A percentile compares a stretch with the other conserved stretches of the same genome.
phyloP scores from a whole-genome alignment of 2,888 invertebrate species.

The Hedychridium roseum region DNA sequence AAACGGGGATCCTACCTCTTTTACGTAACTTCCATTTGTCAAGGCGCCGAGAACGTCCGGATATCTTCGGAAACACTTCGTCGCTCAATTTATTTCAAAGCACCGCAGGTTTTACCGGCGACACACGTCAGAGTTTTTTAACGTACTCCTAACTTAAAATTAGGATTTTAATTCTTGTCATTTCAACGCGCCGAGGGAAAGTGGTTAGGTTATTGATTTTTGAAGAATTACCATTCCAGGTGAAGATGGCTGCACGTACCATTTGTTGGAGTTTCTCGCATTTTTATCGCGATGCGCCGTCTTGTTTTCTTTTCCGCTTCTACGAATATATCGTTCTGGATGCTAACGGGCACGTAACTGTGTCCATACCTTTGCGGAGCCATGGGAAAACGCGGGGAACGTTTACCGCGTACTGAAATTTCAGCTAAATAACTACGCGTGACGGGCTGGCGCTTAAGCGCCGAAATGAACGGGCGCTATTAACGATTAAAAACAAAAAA shows the following conservation, averaged over 20 bases:
- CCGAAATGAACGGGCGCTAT: slow-evolving; percentile 61
- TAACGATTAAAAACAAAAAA: slow-evolving; percentile 57
- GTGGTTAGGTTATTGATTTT: not conserved
- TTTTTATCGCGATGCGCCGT: not conserved
- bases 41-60: too few species aligned
- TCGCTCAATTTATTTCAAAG: too few species aligned
- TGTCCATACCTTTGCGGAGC: slow-evolving; percentile 12
- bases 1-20: slow-evolving; percentile 20
- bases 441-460: slow-evolving; percentile 55
- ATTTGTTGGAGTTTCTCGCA: not conserved
- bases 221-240: not conserved
- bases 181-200: too few species aligned
- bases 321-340: too few species aligned
- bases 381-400: slow-evolving; percentile 23
- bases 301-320: too few species aligned
- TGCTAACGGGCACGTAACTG: too few species aligned
- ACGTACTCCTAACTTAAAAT: too few species aligned
- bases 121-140: too few species aligned
- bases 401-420: slow-evolving; percentile 53
- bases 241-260: not conserved
- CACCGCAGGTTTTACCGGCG: too few species aligned
- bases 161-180: too few species aligned
- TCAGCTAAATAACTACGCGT: slow-evolving; percentile 58
- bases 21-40: slow-evolving; percentile 25
- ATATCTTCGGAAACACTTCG: too few species aligned